Conservation (phyloP, 2,888 invertebrate species). For the Marasmarcha lunaedactyla region DNA sequence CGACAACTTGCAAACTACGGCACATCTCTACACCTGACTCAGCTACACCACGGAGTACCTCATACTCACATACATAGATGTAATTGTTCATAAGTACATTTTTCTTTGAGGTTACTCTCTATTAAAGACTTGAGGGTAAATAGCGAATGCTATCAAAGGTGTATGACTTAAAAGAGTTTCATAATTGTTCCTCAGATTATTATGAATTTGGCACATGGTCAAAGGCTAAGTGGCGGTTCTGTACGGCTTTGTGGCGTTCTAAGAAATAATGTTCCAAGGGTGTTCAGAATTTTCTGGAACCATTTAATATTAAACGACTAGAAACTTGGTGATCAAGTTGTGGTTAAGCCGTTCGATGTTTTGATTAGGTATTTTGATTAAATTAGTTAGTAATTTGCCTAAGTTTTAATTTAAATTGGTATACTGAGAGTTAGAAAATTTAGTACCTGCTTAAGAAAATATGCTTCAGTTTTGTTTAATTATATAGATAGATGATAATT, state of each 20-base stretch:
- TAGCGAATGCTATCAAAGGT: constrained; percentile 62
- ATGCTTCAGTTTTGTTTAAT: no score
- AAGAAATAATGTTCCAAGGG: background rate
- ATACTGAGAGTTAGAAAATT: no score
- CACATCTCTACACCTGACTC: constrained; percentile 34
- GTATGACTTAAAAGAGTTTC: constrained; percentile 45
- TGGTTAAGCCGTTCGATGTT: no score
- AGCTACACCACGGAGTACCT: constrained; percentile 54
- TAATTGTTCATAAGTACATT: constrained; percentile 68
- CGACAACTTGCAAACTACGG: no score
- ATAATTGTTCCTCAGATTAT: constrained; percentile 67
- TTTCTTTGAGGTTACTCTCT: constrained; percentile 71
- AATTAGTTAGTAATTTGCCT: no score
- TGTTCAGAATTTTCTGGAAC: background rate
- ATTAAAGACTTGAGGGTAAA: constrained; percentile 63
- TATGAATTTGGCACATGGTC: constrained; percentile 46
- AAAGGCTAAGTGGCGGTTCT: constrained; percentile 38
- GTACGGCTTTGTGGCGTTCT: background rate
- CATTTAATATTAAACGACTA: no score
- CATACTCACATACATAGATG: constrained; percentile 63
- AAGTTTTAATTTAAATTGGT: no score
- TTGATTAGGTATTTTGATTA: no score
- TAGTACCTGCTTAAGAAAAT: no score
- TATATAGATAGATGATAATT: no score
- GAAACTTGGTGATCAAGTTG: no score